Conservation (phyloP, 2,113 vertebrate species). For the Cebus imitator region DNA sequence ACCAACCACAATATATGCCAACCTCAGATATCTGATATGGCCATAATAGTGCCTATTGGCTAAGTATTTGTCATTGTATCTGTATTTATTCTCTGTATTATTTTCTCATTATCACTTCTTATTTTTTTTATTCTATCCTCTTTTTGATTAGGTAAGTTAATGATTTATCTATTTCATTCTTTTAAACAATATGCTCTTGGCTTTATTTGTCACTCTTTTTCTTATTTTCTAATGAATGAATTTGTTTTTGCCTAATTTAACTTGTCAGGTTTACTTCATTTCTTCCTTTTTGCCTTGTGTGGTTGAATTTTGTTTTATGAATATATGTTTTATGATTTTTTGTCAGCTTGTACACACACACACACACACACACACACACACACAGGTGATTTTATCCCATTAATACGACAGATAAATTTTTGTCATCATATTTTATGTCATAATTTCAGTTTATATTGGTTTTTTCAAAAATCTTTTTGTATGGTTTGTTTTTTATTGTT, state of each 20-base stretch:
- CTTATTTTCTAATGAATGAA: not conserved
- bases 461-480: not conserved
- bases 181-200: not conserved
- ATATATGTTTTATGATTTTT: not conserved
- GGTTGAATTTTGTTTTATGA: not conserved
- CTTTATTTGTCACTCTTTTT: not conserved
- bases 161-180: not conserved
- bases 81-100: not conserved
- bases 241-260: not conserved
- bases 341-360: not conserved
- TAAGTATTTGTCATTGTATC: not conserved
- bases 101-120: not conserved
- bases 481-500: not conserved
- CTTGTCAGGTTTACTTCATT: not conserved
- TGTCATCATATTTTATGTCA: not conserved
- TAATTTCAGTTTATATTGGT: not conserved
- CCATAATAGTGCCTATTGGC: not conserved
- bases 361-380: not conserved
- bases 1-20: not conserved
- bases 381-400: not conserved
- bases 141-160: not conserved
- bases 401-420: not conserved
- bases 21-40: not conserved
- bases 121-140: not conserved
- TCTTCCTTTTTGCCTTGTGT: not conserved